Evolutionary conservation across 2,888 invertebrate species (phyloP).

Genomic region (Magallana nippona): DNA sequence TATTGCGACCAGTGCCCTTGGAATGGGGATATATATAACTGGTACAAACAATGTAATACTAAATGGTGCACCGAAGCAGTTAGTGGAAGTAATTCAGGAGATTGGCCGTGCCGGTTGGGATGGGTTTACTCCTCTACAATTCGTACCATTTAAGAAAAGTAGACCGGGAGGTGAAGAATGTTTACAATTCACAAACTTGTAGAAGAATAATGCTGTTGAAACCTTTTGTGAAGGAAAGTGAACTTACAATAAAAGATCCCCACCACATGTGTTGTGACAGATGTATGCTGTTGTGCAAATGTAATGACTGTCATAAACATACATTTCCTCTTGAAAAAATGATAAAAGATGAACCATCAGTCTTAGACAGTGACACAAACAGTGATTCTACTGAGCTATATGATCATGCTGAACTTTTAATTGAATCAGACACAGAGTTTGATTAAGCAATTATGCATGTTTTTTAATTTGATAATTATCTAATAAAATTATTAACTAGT

Average conservation of each 20-base stretch:
- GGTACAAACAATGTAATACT: constrained; percentile 40
- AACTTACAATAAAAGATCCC: not conserved
- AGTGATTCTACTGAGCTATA: not conserved
- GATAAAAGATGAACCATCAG: constrained; percentile 6
- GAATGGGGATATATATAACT: constrained; percentile 48
- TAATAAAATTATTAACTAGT: not conserved
- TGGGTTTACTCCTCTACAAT: constrained; percentile 40
- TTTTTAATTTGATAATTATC: not conserved
- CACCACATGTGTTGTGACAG: constrained; percentile 44
- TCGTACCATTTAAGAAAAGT: constrained; percentile 4
- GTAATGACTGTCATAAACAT: constrained; percentile 33
- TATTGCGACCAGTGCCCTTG: constrained; percentile 49
- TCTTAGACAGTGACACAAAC: not conserved
- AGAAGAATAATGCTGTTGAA: constrained; percentile 11
- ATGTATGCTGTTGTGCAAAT: constrained; percentile 37
- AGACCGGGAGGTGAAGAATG: not conserved
- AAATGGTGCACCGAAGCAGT: constrained; percentile 43
- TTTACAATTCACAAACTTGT: not conserved
- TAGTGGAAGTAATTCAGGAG: constrained; percentile 48
- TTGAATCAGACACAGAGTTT: not conserved
- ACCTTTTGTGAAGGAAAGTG: constrained; percentile 11
- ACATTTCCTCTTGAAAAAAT: not conserved
- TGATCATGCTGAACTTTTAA: not conserved
- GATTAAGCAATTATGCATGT: not conserved
- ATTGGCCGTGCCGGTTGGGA: constrained; percentile 46